Evolutionary conservation across 2,113 vertebrate species (phyloP).

Genomic region (Pardalotus punctatus): DNA sequence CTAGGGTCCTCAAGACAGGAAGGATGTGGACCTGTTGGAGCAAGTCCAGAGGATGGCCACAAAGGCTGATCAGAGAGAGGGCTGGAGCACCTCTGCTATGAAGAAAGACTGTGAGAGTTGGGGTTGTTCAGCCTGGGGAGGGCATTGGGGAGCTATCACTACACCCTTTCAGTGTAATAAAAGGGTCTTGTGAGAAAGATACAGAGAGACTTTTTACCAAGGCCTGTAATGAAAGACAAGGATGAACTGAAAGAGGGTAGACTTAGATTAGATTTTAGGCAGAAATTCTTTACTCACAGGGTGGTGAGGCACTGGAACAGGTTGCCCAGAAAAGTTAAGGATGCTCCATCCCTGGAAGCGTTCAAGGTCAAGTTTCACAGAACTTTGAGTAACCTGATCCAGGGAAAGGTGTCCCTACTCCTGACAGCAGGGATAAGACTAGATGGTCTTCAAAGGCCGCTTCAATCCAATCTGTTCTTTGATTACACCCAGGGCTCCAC

Average conservation of each 20-base stretch:
- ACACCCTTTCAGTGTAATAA: rapidly evolving
- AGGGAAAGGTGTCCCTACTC: not conserved
- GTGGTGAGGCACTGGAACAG: not conserved
- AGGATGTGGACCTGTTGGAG: not conserved
- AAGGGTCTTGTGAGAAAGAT: not conserved
- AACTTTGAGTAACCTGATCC: not conserved
- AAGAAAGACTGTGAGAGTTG: not conserved
- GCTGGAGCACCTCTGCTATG: not conserved
- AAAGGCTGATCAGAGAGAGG: not conserved
- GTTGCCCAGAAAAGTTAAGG: not conserved
- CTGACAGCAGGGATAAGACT: not conserved
- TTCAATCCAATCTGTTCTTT: not conserved
- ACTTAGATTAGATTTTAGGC: not conserved
- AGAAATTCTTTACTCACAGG: not conserved
- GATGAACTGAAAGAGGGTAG: not conserved
- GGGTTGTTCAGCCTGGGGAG: not conserved
- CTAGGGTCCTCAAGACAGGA: rapidly evolving
- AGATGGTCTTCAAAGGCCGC: not conserved
- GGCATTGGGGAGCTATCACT: not conserved
- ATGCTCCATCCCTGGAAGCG: not conserved
- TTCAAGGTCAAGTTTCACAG: not conserved
- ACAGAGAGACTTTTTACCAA: not conserved
- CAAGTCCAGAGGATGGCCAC: not conserved
- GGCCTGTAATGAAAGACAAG: not conserved
- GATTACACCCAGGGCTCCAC: not conserved